Base-by-base conservation (phyloP, 1,140 invertebrate species). In the Habropoda laboriosa region DNA sequence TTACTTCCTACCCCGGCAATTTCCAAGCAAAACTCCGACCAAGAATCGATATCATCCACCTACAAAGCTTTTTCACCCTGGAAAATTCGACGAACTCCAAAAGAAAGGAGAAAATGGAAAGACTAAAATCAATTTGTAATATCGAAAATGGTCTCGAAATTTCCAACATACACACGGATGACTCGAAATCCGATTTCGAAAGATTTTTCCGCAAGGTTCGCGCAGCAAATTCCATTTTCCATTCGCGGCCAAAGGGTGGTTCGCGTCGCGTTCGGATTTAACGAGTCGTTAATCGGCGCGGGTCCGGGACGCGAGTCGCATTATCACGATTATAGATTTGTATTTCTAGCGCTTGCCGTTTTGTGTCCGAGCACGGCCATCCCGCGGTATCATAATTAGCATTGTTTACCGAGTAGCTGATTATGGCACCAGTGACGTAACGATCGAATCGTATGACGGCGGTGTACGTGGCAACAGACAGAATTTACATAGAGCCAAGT, bases 331-430 rank as follows among this genome's bases (percentile, higher is more conserved):
- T 51, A 53, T 74, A 49, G 49, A 49, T 61, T 38, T 45, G 27
- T 38, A 60, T 51, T 87, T 81, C 82, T 84, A 64, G 35, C 83
- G 79, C 86, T 87, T 88, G 77, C 83, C 55, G 70, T 83, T 80
- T 24, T 47, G 60, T 58, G 51, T 51, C 51, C 2, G 21, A 12
- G 12, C 40, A 42, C 40, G 12, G 5, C 12, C 40, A 12, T 12
- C 58, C 35, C 45, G 49, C 58, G 67, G 67, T 73, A 80, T 88
- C 76, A 90, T 89, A 91, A 92, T 92, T 92, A 91, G 87, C 87
- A 90, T 89, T 91, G 88, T 92, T 92, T 91, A 88, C 85, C 82
- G 86, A 90, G 87, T 88, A 84, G 86, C 87, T 92, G 87, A 92
- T 92, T 92, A 91, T 83, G 55, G 35, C 5, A 55, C 45, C 83